Evolutionary conservation across 2,113 vertebrate species (phyloP).

Genomic region (Lophius piscatorius): DNA sequence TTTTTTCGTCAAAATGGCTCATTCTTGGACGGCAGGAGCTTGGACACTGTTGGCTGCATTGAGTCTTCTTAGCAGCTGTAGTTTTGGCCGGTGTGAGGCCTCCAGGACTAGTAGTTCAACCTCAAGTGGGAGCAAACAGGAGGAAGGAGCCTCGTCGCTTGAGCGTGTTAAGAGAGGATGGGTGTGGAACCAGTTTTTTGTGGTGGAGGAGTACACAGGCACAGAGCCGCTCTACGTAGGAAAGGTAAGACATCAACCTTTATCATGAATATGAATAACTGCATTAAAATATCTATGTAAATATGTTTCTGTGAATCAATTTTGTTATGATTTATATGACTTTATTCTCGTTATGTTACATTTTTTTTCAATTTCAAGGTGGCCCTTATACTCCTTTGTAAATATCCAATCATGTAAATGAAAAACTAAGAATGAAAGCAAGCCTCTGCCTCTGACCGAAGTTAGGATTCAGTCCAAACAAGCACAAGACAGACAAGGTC

Average conservation of each 20-base stretch:
- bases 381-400: too few species aligned
- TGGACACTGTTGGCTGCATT: conserved; percentile 62
- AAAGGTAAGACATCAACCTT: conserved; percentile 85
- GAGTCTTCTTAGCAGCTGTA: conserved; percentile 66
- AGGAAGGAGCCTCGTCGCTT: conserved; percentile 70
- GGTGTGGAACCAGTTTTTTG: conserved; percentile 99
- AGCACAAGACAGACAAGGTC: background rate
- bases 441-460: background rate
- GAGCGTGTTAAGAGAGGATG: conserved; percentile 97
- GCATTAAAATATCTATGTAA: background rate
- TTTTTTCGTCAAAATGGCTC: conserved; percentile 69
- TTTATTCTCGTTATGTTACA: too few species aligned
- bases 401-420: too few species aligned
- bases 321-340: background rate
- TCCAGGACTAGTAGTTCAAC: conserved; percentile 75
- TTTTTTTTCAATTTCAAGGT: too few species aligned
- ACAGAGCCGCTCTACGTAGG: conserved; percentile 96
- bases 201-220: conserved; percentile 98
- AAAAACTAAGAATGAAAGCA: background rate
- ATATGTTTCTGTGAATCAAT: background rate
- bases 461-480: background rate
- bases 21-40: conserved; percentile 57
- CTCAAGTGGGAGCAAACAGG: conserved; percentile 45
- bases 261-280: too few species aligned
- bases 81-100: conserved; percentile 61